These are phyloP conservation scores for Pangasianodon hypophthalmus DNA, from an alignment of 2,113 vertebrate species.

Conservation along the genomic window DNA sequence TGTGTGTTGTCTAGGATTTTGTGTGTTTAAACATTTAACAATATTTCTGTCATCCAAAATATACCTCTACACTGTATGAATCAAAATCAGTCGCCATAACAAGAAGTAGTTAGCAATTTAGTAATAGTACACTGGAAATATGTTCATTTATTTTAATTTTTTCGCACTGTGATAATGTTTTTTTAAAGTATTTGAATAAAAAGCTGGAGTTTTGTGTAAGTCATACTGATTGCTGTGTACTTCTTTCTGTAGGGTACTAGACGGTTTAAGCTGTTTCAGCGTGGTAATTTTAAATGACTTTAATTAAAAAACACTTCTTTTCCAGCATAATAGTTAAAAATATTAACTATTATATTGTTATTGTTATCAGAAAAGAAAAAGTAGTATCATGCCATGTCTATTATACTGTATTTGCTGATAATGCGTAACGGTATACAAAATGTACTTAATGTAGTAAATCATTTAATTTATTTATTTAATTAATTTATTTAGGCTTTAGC, in stretches of 20 bases:
- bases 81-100: too few relatives aligned
- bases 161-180: not conserved
- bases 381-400: not conserved
- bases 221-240: not conserved
- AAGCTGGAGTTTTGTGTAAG: not conserved
- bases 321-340: not conserved
- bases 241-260: not conserved
- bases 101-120: not conserved
- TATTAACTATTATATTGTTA: not conserved
- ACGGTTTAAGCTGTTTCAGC: not conserved
- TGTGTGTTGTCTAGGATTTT: not conserved
- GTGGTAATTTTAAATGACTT: not conserved
- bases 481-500: not conserved
- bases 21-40: not conserved
- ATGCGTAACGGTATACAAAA: not conserved
- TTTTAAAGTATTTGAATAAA: not conserved
- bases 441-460: not conserved
- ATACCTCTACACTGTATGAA: not conserved
- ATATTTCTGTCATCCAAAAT: not conserved
- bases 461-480: not conserved
- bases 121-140: not conserved
- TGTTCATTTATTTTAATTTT: not conserved
- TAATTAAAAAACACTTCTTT: not conserved
- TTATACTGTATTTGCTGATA: not conserved
- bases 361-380: not conserved